phyloP scores from a whole-genome alignment of 2,113 vertebrate genomes.

The Phalacrocorax pelagicus region DNA sequence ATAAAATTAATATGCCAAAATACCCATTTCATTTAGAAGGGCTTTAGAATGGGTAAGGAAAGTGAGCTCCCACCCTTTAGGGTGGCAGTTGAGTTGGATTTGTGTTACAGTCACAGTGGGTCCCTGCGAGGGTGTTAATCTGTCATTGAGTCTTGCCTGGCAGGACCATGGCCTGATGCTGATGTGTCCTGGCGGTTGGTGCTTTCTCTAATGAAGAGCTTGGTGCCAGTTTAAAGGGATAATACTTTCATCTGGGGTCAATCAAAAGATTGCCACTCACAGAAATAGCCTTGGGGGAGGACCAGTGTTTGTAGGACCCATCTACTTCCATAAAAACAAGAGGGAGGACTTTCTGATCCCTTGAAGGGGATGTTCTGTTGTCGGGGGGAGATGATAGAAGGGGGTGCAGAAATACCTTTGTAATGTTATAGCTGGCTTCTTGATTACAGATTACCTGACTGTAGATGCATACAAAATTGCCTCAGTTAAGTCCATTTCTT shows the following conservation, averaged over 20 bases:
- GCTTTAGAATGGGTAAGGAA: neutral
- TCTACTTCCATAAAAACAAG: neutral
- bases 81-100: neutral
- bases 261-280: neutral
- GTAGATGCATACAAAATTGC: neutral
- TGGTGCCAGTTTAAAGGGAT: neutral
- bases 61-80: neutral
- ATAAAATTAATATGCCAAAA: neutral
- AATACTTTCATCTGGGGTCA: neutral
- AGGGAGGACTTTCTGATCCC: neutral
- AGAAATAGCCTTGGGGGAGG: neutral
- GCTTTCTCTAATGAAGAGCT: neutral
- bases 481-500: neutral
- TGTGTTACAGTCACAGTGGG: neutral
- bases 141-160: neutral
- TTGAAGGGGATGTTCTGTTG: neutral
- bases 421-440: neutral
- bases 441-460: neutral
- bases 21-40: neutral
- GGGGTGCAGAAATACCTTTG: neutral
- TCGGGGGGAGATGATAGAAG: neutral
- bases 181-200: neutral
- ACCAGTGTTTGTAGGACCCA: neutral
- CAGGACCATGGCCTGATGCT: neutral
- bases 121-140: rapidly evolving